phyloP scores from a whole-genome alignment of 92 coral and sea anemone genomes.

The Paramuricea clavata region DNA sequence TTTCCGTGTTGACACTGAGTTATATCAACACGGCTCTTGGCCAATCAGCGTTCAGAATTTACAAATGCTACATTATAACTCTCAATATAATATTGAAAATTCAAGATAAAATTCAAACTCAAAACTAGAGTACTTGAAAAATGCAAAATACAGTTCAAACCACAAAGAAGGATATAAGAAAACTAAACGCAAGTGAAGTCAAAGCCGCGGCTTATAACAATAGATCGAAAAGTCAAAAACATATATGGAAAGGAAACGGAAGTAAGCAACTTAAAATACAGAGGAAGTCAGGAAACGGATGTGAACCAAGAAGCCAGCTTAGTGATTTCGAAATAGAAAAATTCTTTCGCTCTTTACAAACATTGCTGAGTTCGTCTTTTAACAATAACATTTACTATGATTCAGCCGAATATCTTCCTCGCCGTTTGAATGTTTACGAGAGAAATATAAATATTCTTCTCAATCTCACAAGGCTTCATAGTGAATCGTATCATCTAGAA shows the following conservation, averaged over 20 bases:
- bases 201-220: too few species aligned
- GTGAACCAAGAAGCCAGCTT: constrained; percentile 1
- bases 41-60: too few species aligned
- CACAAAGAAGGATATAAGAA: neutral
- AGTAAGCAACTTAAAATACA: neutral
- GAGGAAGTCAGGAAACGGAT: neutral
- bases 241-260: constrained; percentile 15
- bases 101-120: too few species aligned
- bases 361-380: constrained; percentile 8
- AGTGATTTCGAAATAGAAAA: constrained; percentile 24
- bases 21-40: too few species aligned
- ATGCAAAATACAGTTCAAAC: neutral
- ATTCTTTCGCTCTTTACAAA: constrained; percentile 20
- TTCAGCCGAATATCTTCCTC: constrained; percentile 20
- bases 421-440: constrained; percentile 23
- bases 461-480: too few species aligned
- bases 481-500: too few species aligned
- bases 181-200: neutral
- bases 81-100: too few species aligned
- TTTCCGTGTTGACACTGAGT: too few species aligned
- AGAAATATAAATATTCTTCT: constrained; percentile 11
- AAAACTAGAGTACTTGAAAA: neutral
- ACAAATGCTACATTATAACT: too few species aligned
- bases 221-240: neutral
- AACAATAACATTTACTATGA: neutral